These are phyloP conservation scores for Augochlora pura DNA, from an alignment of 1,140 invertebrate species.

Conservation along the genomic window DNA sequence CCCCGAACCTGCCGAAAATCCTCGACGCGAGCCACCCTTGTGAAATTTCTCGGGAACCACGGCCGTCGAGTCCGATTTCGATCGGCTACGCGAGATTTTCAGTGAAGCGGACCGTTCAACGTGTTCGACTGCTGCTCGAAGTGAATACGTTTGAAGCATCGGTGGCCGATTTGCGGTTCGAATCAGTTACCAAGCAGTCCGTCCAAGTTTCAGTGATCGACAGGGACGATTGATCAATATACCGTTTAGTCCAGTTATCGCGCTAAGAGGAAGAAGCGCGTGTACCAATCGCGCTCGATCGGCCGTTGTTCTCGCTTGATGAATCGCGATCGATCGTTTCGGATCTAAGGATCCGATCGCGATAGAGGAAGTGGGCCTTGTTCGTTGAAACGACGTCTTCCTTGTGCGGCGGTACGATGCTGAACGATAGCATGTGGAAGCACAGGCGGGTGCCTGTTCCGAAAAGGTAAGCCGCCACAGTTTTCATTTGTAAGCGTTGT, in stretches of 20 bases:
- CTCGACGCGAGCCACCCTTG: background rate
- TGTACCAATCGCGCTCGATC: constrained; percentile 19
- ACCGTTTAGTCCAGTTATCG: constrained; percentile 4
- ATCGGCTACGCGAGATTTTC: background rate
- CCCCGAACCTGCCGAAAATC: too few species aligned
- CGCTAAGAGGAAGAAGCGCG: background rate
- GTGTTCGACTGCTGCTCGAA: background rate
- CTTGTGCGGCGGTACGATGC: constrained; percentile 31
- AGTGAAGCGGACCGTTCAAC: background rate
- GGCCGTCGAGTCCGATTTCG: background rate
- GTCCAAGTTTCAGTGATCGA: constrained; percentile 39
- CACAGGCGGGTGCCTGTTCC: constrained; percentile 74
- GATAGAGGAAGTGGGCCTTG: background rate
- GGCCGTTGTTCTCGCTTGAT: constrained; percentile 10
- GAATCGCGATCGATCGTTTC: constrained; percentile 17
- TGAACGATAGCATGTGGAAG: constrained; percentile 66
- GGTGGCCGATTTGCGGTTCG: background rate
- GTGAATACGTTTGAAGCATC: background rate
- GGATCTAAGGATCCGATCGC: constrained; percentile 44
- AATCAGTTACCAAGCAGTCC: background rate
- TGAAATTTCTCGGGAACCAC: background rate
- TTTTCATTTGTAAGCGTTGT: background rate
- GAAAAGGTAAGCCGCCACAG: constrained; percentile 68
- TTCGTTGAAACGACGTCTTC: background rate
- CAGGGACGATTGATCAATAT: constrained; percentile 2